These are phyloP conservation scores for Pachypanchax playfairii DNA, from an alignment of 2,113 vertebrate genomes.

Conservation along the genomic window DNA sequence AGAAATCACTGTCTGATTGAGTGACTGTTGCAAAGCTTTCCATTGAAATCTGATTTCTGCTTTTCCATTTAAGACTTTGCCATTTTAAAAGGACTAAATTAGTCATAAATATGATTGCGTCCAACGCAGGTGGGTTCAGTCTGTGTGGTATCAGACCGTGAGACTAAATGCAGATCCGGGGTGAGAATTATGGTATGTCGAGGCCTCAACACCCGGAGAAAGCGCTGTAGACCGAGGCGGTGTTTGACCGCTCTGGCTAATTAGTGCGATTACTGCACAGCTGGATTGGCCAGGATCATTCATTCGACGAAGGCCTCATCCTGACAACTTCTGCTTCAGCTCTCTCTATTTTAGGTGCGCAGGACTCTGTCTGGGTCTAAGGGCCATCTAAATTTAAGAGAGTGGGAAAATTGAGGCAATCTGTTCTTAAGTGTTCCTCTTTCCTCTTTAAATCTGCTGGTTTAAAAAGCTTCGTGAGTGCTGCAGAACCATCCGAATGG, in stretches of 20 bases:
- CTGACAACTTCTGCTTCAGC: constrained; percentile 89
- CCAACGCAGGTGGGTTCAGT: constrained; percentile 33
- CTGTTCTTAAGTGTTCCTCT: constrained; percentile 46
- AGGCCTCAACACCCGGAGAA: constrained; percentile 58
- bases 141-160: constrained; percentile 57
- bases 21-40: constrained; percentile 15
- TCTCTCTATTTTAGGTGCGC: constrained; percentile 74
- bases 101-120: constrained; percentile 1
- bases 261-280: constrained; percentile 98
- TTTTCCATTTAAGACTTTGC: constrained; percentile 18
- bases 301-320: constrained; percentile 83
- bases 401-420: constrained; percentile 70
- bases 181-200: constrained; percentile 61
- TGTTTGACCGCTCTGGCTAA: constrained; percentile 89
- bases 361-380: constrained; percentile 65
- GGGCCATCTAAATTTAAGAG: constrained; percentile 70
- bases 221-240: constrained; percentile 51
- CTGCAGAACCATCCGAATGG: neutral
- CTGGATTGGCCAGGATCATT: constrained; percentile 92
- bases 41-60: constrained; percentile 15
- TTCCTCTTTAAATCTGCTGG: constrained; percentile 8
- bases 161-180: constrained; percentile 60
- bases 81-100: neutral
- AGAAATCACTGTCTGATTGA: constrained; percentile 22
- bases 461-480: neutral